Conservation (phyloP, 2,797 vertebrate species). For the Oreochromis grahami region DNA sequence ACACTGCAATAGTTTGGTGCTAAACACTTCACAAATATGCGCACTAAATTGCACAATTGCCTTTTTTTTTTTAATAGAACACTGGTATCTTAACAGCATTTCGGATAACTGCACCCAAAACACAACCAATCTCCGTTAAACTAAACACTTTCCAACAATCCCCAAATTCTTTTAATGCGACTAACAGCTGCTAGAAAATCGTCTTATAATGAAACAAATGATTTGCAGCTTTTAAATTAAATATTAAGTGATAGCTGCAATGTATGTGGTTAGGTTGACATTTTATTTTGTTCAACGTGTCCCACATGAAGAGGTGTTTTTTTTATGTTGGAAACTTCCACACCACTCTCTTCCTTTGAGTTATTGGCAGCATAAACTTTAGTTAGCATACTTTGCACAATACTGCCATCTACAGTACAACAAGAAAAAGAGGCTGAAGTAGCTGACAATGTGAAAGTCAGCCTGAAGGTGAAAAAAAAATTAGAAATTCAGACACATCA, state of each 20-base stretch:
- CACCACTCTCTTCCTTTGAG: not conserved
- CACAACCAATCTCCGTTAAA: not conserved
- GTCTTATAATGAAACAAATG: not conserved
- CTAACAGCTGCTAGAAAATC: not conserved
- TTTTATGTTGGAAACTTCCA: not conserved
- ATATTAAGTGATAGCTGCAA: not conserved
- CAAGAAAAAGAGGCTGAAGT: not conserved
- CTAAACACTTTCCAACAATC: not conserved
- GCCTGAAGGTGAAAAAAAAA: not conserved
- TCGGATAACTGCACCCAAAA: not conserved
- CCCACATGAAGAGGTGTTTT: not conserved
- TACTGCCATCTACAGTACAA: slow-evolving; percentile 35
- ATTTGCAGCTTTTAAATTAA: not conserved
- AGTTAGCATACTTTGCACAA: not conserved
- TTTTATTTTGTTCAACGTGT: not conserved
- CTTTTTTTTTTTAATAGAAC: not conserved
- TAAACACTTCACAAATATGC: not conserved
- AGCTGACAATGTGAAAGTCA: not conserved
- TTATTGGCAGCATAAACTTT: not conserved
- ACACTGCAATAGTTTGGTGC: slow-evolving; percentile 15
- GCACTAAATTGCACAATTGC: not conserved
- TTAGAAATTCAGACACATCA: not conserved
- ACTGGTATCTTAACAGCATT: not conserved
- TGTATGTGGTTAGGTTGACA: not conserved
- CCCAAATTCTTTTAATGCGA: not conserved